A percentile compares a stretch with the other conserved stretches of the same genome.
Conservation (phyloP, 2,797 vertebrate species). For the Antrozous pallidus region DNA sequence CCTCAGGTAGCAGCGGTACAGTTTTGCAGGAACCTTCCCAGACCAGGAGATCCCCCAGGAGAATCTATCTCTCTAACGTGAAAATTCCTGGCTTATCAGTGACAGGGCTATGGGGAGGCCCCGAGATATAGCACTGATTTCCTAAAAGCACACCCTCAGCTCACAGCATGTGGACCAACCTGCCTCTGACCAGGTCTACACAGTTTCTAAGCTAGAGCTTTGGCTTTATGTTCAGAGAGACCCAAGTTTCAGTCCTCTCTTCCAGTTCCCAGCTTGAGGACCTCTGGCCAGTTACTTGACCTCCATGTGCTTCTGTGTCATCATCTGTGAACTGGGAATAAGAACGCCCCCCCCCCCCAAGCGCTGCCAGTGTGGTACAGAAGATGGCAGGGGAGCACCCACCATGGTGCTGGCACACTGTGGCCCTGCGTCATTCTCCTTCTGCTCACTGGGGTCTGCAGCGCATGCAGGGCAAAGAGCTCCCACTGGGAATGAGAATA, state of each 20-base stretch:
- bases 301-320: neutral
- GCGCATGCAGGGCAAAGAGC: neutral
- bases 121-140: neutral
- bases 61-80: neutral
- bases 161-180: rapidly evolving
- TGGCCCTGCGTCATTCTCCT: rapidly evolving
- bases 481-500: neutral
- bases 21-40: neutral
- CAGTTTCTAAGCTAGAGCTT: neutral
- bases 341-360: too few relatives aligned
- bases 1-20: neutral
- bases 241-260: neutral
- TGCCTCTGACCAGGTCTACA: rapidly evolving
- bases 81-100: neutral
- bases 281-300: neutral
- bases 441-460: neutral
- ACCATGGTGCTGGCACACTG: rapidly evolving
- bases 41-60: neutral
- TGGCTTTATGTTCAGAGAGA: neutral
- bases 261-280: neutral
- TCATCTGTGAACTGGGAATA: neutral
- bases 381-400: neutral
- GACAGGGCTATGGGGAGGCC: neutral
- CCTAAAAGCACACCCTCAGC: neutral
- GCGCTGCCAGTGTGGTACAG: neutral